Evolutionary conservation across 2,888 invertebrate species (phyloP), one percentile per base, ranked within the genome.

Genomic region (Eremobia ochroleuca): DNA sequence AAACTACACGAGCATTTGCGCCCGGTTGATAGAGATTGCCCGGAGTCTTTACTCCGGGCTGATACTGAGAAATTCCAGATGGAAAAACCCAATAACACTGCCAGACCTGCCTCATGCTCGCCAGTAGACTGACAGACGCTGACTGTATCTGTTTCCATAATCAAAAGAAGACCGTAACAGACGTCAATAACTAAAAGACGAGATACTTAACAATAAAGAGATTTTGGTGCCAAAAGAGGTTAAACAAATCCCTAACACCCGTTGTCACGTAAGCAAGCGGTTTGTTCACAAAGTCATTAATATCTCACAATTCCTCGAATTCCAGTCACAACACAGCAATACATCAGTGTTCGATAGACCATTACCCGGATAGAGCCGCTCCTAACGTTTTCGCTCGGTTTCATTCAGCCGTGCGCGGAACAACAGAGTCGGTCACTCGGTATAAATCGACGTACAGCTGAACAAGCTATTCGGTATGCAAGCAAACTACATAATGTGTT

Each of bases 401-500:
- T 68, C 65, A 72, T 59, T 81, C 68, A 73, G 43, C 49, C 82
- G 78, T 73, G 82, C 21, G 25, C 58, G 34, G 85, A 82, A 85
- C 79, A 84, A 85, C 71, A 79, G 71, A 72, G 55, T 55, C 59
- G 65, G 78, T 49, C 31, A 62, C 68, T 46, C 75, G 37, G 37
- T 59, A 61, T 43, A 61, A 34, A 71, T 21, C 28, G 52, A 49
- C 1, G 61, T 76, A 73, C 66, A 37, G 31, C 18, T 18, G 34
- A 11, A 68, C 18, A 2, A n/a, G 18, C 5, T 34, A 61, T 34
- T 61, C 4, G 11, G 3, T 13, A 21, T 43, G 13, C 65, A 43
- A 18, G 28, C 40, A 28, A 40, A 65, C 11, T 21, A 43, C 28
- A 40, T n/a, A 52, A 9, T 52, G 9, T 25, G 52, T 25, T 52